A percentile compares a stretch with the other conserved stretches of the same genome.
phyloP scores from a whole-genome alignment of 2,888 invertebrate species.

The Drosophila anomelani region DNA sequence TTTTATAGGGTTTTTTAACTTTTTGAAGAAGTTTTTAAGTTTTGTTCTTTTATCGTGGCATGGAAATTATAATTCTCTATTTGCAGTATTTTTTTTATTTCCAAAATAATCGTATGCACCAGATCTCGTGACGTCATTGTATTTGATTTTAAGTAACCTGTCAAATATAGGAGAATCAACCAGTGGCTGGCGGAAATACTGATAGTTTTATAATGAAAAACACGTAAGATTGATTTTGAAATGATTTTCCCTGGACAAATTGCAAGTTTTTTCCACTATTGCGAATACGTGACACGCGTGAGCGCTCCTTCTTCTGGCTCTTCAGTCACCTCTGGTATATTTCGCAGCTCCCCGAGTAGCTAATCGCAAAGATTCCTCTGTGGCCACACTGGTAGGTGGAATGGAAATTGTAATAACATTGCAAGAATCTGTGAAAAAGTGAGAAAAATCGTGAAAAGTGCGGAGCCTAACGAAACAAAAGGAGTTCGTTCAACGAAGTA shows the following conservation, averaged over 20 bases:
- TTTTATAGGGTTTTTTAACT: too few relatives aligned
- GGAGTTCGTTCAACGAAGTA: background rate
- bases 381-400: slow-evolving; percentile 42
- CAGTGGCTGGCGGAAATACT: background rate
- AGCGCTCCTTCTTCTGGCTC: background rate
- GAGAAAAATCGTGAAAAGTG: slow-evolving; percentile 47
- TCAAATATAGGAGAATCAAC: background rate
- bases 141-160: background rate
- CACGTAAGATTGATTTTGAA: background rate
- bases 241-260: background rate
- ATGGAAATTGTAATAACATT: slow-evolving; percentile 55
- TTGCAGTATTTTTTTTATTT: background rate
- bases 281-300: slow-evolving; percentile 5
- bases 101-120: background rate
- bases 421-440: slow-evolving; percentile 52
- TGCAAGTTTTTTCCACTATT: background rate
- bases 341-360: background rate
- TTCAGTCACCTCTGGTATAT: background rate
- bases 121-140: background rate
- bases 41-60: background rate
- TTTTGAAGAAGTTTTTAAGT: too few relatives aligned
- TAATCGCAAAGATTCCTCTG: background rate
- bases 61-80: background rate
- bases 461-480: slow-evolving; percentile 8
- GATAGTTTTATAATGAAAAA: background rate